Conservation (phyloP, 2,888 invertebrate genomes). For the Ectemnius continuus region DNA sequence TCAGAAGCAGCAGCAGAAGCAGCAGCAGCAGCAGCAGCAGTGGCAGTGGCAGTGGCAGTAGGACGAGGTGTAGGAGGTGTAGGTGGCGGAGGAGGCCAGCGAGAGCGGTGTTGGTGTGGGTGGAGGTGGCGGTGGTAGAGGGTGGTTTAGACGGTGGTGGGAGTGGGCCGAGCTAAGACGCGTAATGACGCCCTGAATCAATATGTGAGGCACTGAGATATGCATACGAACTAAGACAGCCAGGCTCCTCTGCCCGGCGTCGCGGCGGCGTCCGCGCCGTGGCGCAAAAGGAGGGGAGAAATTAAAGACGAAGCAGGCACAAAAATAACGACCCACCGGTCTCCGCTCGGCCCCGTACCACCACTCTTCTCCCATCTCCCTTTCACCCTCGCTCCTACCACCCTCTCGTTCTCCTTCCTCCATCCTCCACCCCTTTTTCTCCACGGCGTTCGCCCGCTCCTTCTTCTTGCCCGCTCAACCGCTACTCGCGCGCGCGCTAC, state of each 20-base stretch:
- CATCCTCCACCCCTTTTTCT: slow-evolving; percentile 29
- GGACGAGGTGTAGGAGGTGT: slow-evolving; percentile 32
- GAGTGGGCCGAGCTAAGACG: slow-evolving; percentile 76
- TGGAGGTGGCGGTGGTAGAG: slow-evolving; percentile 50
- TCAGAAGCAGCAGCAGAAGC: slow-evolving; percentile 18
- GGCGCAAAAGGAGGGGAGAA: slow-evolving; percentile 71
- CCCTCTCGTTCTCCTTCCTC: slow-evolving; percentile 20
- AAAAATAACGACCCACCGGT: slow-evolving; percentile 76
- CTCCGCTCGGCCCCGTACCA: slow-evolving; percentile 41
- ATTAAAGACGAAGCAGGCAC: slow-evolving; percentile 78
- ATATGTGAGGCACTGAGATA: slow-evolving; percentile 78
- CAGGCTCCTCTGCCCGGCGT: slow-evolving; percentile 65
- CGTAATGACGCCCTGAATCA: slow-evolving; percentile 78
- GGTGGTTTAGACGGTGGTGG: slow-evolving; percentile 62
- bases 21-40: slow-evolving; percentile 21
- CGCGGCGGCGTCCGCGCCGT: slow-evolving; percentile 62
- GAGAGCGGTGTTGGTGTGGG: slow-evolving; percentile 31
- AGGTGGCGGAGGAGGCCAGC: slow-evolving; percentile 18
- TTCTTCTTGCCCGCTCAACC: slow-evolving; percentile 32
- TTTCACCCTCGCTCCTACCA: slow-evolving; percentile 23
- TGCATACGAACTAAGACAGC: slow-evolving; percentile 77
- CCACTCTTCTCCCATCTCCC: slow-evolving; percentile 14
- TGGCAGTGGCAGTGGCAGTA: slow-evolving; percentile 23
- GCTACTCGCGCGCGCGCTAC: slow-evolving; percentile 12
- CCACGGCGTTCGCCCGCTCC: slow-evolving; percentile 24